phyloP scores from a whole-genome alignment of 2,888 invertebrate genomes.

The Machimus rusticus region DNA sequence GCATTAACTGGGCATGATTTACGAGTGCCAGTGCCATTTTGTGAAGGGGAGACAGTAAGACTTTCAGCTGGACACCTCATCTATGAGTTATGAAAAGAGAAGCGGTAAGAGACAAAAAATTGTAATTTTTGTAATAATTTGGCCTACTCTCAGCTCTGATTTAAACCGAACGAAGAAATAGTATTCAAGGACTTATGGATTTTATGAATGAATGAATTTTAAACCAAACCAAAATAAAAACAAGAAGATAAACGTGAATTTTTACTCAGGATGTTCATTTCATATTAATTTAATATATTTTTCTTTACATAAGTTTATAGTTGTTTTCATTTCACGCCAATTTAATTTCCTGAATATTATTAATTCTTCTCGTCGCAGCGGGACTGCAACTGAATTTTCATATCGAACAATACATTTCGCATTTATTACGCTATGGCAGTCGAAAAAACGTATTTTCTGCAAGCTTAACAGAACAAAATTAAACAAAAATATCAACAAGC shows the following conservation, averaged over 20 bases:
- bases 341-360: not conserved
- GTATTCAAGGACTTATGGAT: no score
- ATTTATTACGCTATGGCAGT: not conserved
- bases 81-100: no score
- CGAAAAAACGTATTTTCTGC: not conserved
- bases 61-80: not conserved
- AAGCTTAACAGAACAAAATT: not conserved
- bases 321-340: not conserved
- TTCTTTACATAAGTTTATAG: not conserved
- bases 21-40: not conserved
- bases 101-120: no score
- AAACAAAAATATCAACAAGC: not conserved
- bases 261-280: no score
- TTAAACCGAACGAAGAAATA: no score
- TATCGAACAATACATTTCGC: not conserved
- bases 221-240: no score
- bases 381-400: not conserved
- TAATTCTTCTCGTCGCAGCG: not conserved
- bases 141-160: no score
- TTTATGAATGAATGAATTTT: no score
- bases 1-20: slow-evolving; percentile 32
- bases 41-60: not conserved
- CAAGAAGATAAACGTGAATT: no score
- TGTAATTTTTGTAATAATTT: no score
- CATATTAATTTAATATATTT: not conserved